A percentile compares a stretch with the other conserved stretches of the same genome.
These are phyloP conservation scores for Plebejus melissa DNA, from an alignment of 2,888 invertebrate genomes.

Conservation along the genomic window DNA sequence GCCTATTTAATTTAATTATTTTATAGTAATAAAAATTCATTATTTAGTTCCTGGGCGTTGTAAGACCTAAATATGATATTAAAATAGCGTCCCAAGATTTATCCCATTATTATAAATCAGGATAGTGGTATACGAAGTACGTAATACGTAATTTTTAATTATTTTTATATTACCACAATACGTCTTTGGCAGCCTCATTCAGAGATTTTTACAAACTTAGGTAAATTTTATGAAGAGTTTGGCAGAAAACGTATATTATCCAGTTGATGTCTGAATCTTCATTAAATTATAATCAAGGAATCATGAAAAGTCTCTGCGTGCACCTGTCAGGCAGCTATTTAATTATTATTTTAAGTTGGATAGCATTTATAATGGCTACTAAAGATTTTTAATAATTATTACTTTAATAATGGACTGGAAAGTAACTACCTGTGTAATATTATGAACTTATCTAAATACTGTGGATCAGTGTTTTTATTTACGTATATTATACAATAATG, in stretches of 20 bases:
- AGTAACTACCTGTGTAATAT: not conserved
- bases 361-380: not conserved
- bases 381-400: not conserved
- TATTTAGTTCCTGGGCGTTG: not conserved
- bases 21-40: not conserved
- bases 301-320: not conserved
- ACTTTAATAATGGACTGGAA: not conserved
- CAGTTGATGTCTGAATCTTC: not conserved
- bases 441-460: not conserved
- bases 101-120: not conserved
- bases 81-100: not conserved
- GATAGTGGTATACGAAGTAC: conserved; percentile 17
- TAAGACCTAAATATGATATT: not conserved
- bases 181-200: not conserved
- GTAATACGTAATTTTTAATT: not conserved
- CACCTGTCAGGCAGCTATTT: not conserved
- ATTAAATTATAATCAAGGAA: not conserved
- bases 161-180: not conserved
- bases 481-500: not conserved
- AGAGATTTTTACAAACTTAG: not conserved
- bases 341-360: not conserved
- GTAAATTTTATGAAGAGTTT: not conserved
- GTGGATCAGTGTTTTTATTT: not conserved
- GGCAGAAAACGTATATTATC: not conserved
- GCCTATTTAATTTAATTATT: not conserved